Percentiles rank a stretch among this genome's conserved stretches.
Evolutionary conservation across 2,797 vertebrate genomes (phyloP).

Genomic region (Tinamus major): DNA sequence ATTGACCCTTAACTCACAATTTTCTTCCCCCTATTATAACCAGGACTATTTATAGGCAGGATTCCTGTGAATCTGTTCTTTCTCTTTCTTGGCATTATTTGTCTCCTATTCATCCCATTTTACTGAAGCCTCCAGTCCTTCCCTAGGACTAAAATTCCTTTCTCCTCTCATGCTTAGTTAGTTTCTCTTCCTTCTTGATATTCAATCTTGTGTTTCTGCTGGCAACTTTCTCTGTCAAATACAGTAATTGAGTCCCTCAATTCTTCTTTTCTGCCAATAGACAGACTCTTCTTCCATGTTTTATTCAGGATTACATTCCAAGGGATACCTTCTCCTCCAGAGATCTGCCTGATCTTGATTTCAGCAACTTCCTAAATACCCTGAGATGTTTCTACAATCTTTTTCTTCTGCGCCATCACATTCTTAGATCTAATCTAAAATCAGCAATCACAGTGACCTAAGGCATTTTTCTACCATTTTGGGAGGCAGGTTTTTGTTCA

Average conservation of each 20-base stretch:
- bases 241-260: background rate
- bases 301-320: background rate
- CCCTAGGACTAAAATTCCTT: background rate
- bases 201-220: background rate
- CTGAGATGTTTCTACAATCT: background rate
- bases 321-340: background rate
- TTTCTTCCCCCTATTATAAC: background rate
- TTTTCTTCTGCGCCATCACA: background rate
- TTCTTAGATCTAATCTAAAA: background rate
- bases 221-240: background rate
- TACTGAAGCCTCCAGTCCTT: background rate
- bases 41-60: background rate
- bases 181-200: background rate
- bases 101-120: background rate
- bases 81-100: background rate
- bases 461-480: background rate
- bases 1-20: background rate
- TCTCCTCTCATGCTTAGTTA: background rate
- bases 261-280: background rate
- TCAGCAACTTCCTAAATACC: background rate
- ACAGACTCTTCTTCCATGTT: background rate
- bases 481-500: background rate
- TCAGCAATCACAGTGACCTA: background rate
- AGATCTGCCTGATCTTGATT: background rate
- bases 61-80: background rate